Evolutionary conservation across 1,140 invertebrate species (phyloP), one percentile per base, ranked within the genome.

Genomic region (Drusus annulatus): DNA sequence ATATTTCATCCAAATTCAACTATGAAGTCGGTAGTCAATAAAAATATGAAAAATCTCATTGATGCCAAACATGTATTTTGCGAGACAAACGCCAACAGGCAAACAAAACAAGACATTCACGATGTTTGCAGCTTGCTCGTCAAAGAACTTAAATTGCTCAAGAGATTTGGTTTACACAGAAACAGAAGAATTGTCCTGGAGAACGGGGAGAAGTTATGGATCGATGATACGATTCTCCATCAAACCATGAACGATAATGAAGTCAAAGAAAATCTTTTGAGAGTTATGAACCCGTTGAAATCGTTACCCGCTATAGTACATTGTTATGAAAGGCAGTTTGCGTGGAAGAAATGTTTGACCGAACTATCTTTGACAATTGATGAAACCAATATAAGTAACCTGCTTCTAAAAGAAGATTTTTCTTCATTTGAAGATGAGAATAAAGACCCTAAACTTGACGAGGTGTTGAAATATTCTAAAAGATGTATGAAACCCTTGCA

Each of bases 141-240:
- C 5, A 58, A 36, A 19, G 77, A 78, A 71, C 17, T 78, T 3
- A 52, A 78, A 7, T 71, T n/a, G 10, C 28, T 78, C 0, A 69
- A 78, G 16, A 21, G 17, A 5, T 69, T 69, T 51, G n/a, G 54
- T 36, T 71, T 78, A 50, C 45, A 71, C 6, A 28, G 23, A 54
- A 65, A 78, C 21, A 28, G 77, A 28, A 78, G 56, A 36, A 78
- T 78, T 15, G 77, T 78, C 4, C n/a, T 78, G 6, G 54, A 78
- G 6, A 78, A 71, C 25, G 77, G 77, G 28, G 68, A 69, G 58
- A 51, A 71, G 31, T 1, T 78, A n/a, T 69, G 62, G 63, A 78
- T 78, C 21, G 25, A 54, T 23, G 77, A 78, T 15, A 71, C 50
- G 1, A 21, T 77, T 63, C 75, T 65, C 8, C 19, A 71, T 19